Evolutionary conservation across 1,140 invertebrate genomes (phyloP), one percentile per base, ranked within the genome.

Genomic region (Elymnias hypermnestra): DNA sequence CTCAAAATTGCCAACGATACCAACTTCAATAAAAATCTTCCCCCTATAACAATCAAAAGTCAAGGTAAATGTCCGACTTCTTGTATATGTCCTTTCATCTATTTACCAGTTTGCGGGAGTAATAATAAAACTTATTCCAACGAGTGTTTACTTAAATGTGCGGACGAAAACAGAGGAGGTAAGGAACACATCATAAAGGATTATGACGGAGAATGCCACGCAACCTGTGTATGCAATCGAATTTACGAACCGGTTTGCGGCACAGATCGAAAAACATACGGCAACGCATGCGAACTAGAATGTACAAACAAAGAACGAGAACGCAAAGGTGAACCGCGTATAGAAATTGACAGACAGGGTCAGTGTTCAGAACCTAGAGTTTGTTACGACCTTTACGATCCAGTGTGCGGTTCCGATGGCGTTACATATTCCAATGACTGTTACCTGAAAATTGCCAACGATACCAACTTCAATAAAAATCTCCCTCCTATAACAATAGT

Each of bases 261-360:
- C 0, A 52, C 18, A 7, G 53, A 67, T 25, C 42, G 43, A 2
- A 49, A 40, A 22, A 76, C 74, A n/a, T 78, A 78, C 41, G 33
- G 36, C 10, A 85, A 74, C 44, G 26, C 35, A 7, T 83, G 77
- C 28, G 14, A 60, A 18, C 53, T 83, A 3, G 23, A 6, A 2
- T 46, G 44, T 14, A 17, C 2, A 5, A 48, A 18, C 3, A 40
- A 33, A 5, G 17, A 29, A 5, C 26, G 13, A 29, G 22, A 38
- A 48, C 10, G 0, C 14, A 15, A 31, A 5, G 12, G 5, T 15
- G 28, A 31, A 31, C 28, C 3, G 12, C 14, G 2, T 3, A 10
- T 4, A 14, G 2, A 31, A 5, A 15, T 4, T 31, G 1, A 2
- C 13, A 31, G 14, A 14, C 1, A 1, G 13, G 57, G 53, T 9